These are phyloP conservation scores for Carcharodon carcharias DNA, from an alignment of 2,797 vertebrate species.

Conservation along the genomic window DNA sequence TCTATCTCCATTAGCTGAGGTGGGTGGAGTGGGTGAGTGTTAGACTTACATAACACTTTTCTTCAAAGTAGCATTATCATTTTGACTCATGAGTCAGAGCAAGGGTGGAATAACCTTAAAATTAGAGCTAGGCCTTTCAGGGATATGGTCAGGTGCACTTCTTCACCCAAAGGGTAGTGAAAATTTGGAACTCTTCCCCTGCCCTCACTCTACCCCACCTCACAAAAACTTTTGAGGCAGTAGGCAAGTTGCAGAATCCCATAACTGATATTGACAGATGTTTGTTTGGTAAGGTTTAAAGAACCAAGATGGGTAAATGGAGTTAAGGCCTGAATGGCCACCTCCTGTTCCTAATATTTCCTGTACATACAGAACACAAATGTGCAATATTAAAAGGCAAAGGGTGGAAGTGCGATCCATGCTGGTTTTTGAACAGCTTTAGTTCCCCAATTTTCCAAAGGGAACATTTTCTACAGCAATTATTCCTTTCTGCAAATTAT, in stretches of 20 bases:
- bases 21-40: neutral
- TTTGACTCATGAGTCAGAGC: neutral
- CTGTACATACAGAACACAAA: no score
- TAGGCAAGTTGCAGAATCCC: neutral
- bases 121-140: neutral
- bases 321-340: neutral
- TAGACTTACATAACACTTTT: neutral
- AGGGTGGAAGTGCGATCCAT: neutral
- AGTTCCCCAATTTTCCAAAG: neutral
- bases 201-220: no score
- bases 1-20: neutral
- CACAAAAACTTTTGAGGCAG: neutral
- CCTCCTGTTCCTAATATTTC: no score
- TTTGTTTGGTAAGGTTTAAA: neutral
- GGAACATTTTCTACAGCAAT: neutral
- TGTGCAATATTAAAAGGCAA: no score
- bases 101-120: neutral
- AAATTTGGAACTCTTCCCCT: neutral
- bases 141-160: neutral
- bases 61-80: neutral
- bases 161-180: neutral
- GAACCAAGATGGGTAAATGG: neutral
- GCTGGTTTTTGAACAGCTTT: neutral
- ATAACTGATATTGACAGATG: neutral
- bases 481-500: neutral